Conservation (phyloP, 1,140 invertebrate genomes). For the Drosophila ohnishii region DNA sequence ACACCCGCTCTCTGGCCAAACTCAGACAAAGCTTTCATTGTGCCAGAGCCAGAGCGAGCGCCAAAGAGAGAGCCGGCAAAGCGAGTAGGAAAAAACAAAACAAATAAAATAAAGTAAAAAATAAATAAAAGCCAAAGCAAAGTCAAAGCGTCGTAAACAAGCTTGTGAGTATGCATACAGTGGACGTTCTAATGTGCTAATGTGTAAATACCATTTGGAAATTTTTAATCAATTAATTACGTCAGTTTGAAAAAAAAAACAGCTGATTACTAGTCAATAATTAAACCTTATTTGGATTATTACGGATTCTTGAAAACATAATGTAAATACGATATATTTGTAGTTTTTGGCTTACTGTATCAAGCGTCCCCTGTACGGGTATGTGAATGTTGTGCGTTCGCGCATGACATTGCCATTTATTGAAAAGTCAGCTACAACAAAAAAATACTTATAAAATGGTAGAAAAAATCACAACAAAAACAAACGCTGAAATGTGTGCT, state of each 20-base stretch:
- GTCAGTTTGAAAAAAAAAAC: background rate
- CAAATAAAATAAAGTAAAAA: conserved; percentile 36
- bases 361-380: conserved; percentile 3
- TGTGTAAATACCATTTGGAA: too few relatives aligned
- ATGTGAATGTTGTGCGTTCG: conserved; percentile 48
- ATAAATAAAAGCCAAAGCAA: conserved; percentile 53
- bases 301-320: background rate
- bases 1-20: conserved; percentile 21
- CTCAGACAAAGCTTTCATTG: conserved; percentile 37
- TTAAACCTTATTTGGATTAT: background rate
- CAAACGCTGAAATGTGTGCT: conserved; percentile 4
- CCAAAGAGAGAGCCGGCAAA: conserved; percentile 56
- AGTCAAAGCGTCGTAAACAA: conserved; percentile 66
- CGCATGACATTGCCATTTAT: conserved; percentile 81
- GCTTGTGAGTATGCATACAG: conserved; percentile 23
- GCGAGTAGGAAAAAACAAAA: conserved; percentile 18
- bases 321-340: background rate
- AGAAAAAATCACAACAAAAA: conserved; percentile 25
- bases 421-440: conserved; percentile 61
- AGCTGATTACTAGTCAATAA: background rate
- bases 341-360: background rate
- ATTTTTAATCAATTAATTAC: background rate
- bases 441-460: conserved; percentile 11
- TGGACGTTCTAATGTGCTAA: conserved; percentile 1
- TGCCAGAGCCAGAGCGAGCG: conserved; percentile 13